These are phyloP conservation scores for Eulacestoma nigropectus DNA, from an alignment of 2,113 vertebrate species.

Conservation along the genomic window DNA sequence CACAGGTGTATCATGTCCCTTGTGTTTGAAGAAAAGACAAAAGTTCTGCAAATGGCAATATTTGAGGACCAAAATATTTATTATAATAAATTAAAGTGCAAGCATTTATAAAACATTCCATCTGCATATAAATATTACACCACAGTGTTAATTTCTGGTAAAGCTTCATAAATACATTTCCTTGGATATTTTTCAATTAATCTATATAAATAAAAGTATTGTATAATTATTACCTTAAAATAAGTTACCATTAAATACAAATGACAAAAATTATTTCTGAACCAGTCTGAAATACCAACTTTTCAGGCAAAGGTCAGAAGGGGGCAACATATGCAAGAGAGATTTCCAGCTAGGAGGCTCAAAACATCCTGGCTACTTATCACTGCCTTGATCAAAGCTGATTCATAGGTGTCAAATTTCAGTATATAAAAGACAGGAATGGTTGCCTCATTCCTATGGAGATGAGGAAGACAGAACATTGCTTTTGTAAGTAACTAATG, in stretches of 20 bases:
- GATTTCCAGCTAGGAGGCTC: neutral
- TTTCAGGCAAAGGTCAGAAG: constrained; percentile 19
- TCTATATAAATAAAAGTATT: constrained; percentile 65
- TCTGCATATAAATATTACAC: constrained; percentile 30
- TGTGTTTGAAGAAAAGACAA: neutral
- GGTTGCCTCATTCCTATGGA: neutral
- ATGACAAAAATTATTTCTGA: neutral
- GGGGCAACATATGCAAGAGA: neutral
- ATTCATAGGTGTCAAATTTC: neutral
- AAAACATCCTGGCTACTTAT: neutral
- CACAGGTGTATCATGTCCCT: neutral
- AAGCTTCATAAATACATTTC: constrained; percentile 68
- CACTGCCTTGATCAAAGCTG: neutral
- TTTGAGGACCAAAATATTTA: constrained; percentile 52
- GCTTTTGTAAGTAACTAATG: neutral
- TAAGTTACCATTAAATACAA: constrained; percentile 70
- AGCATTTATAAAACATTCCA: neutral
- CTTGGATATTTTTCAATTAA: constrained; percentile 21
- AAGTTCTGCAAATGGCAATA: neutral
- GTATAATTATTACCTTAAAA: constrained; percentile 59
- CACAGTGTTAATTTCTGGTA: neutral
- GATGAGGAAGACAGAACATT: neutral
- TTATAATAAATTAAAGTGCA: constrained; percentile 55
- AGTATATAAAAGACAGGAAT: neutral
- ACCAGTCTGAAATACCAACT: neutral